Base-by-base conservation (phyloP, 35 echinoderm and acorn worm species). In the Lytechinus pictus region DNA sequence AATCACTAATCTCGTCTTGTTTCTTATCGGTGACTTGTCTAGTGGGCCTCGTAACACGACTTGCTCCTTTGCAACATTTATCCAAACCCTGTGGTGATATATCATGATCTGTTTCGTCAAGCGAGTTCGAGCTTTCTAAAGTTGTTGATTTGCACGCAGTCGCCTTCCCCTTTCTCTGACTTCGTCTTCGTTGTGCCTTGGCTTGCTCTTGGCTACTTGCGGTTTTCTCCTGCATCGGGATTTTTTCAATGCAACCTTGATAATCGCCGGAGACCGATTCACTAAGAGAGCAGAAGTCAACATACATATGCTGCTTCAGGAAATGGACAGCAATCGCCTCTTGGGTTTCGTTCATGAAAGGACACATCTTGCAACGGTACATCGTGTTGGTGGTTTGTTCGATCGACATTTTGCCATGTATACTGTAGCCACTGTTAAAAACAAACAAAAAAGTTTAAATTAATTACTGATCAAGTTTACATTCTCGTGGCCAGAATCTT, bases 281-380 rank as follows among this genome's bases (percentile, higher is more conserved):
- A 28, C 92, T 93, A 12, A 93, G 54, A 24, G 92, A 57, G 54
- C 89, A 93, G 27, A 55, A 93, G 92, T 93, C 92, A 28, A 93
- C 92, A n/a, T 93, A 53, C 92, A 93, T 93, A 93, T 93, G 92
- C 27, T 55, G n/a, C 92, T 93, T 33, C 9, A 93, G 92, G 28
- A 55, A 93, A 93, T 93, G 92, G 92, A 93, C 53, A 57, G 92
- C 92, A 19, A 93, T 93, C 27, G 92, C 52, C 54, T 93, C 92
- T 93, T 93, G 92, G 27, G 52, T 55, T 5, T 9, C 10, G 24
- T 93, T 54, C 13, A 53, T 93, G 92, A 8, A 57, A 10, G 55
- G 92, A 10, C 92, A 93, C 8, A n/a, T 28, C 53, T 93, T 93
- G 55, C 92, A 93, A 44, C 92, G 21, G 28, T 53, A 93, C 55